Percentiles rank a stretch among this genome's conserved stretches.
phyloP scores from a whole-genome alignment of 1,140 invertebrate genomes.

The Cryptotermes secundus region DNA sequence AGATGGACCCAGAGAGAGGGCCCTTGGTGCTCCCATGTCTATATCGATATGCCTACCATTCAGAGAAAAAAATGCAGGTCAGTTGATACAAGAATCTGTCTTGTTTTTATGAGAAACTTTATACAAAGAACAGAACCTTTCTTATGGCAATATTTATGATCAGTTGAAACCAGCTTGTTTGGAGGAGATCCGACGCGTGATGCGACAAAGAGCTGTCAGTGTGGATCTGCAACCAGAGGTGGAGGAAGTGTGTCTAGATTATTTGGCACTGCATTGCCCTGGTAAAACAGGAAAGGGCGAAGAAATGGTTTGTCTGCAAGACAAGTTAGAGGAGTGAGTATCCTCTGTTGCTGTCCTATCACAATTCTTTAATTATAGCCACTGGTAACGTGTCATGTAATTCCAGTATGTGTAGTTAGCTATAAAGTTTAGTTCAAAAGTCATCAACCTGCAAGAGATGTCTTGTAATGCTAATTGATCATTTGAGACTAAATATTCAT shows the following conservation, averaged over 20 bases:
- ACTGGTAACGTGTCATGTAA: too few relatives aligned
- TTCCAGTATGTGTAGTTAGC: too few relatives aligned
- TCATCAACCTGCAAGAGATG: too few relatives aligned
- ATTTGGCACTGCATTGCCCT: constrained; percentile 80
- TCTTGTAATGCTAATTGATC: too few relatives aligned
- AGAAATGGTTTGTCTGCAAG: constrained; percentile 91
- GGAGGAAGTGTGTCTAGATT: constrained; percentile 84
- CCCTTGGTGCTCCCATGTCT: constrained; percentile 90
- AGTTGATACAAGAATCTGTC: constrained; percentile 28
- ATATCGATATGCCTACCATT: constrained; percentile 80
- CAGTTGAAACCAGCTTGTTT: constrained; percentile 47
- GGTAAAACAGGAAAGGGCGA: constrained; percentile 81
- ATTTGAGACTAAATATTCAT: too few relatives aligned
- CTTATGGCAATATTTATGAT: constrained; percentile 54
- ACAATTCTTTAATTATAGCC: too few relatives aligned
- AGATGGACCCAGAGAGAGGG: constrained; percentile 68
- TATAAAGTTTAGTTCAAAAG: too few relatives aligned
- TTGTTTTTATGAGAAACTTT: neutral
- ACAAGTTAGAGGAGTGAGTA: constrained; percentile 72
- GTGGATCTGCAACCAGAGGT: constrained; percentile 94
- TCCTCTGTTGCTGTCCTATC: neutral
- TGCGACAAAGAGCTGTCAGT: constrained; percentile 86
- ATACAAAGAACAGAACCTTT: neutral
- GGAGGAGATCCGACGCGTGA: constrained; percentile 83
- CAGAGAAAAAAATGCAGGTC: constrained; percentile 61